These are phyloP conservation scores for Enteromius afrohamiltoni DNA, from an alignment of 2,797 vertebrate species.

Conservation along the genomic window DNA sequence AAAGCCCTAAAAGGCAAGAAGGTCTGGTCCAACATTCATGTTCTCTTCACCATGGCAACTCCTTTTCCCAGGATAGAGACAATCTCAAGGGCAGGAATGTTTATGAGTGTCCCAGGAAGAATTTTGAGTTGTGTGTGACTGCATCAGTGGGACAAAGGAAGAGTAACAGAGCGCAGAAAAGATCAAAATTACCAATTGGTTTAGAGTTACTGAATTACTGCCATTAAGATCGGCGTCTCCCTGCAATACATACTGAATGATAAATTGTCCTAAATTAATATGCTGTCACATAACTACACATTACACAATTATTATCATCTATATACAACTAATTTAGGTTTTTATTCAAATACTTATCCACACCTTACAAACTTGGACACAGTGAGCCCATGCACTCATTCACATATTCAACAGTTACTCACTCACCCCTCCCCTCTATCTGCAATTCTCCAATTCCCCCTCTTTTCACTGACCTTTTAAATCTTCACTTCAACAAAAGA, in stretches of 20 bases:
- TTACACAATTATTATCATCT: not conserved
- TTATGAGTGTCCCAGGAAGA: constrained; percentile 17
- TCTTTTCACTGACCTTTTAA: constrained; percentile 62
- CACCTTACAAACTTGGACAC: constrained; percentile 21
- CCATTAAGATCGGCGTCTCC: too few relatives aligned
- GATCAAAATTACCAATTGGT: not conserved
- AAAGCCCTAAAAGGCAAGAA: constrained; percentile 41
- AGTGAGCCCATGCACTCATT: constrained; percentile 24
- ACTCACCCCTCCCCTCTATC: constrained; percentile 40
- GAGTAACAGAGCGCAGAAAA: not conserved
- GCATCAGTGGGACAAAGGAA: constrained; percentile 25
- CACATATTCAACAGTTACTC: constrained; percentile 41
- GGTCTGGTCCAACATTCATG: constrained; percentile 58
- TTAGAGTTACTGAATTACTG: constrained; percentile 4
- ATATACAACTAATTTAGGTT: not conserved
- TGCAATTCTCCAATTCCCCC: constrained; percentile 24
- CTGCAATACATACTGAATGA: not conserved
- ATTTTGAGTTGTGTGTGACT: constrained; percentile 29
- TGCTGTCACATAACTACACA: not conserved
- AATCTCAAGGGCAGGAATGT: constrained; percentile 39
- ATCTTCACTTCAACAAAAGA: constrained; percentile 56
- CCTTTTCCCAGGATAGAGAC: constrained; percentile 59
- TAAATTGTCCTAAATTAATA: not conserved
- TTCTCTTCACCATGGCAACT: constrained; percentile 57
- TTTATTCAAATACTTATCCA: not conserved